These are phyloP conservation scores for Pectinophora gossypiella DNA, from an alignment of 1,140 invertebrate species.

Conservation along the genomic window DNA sequence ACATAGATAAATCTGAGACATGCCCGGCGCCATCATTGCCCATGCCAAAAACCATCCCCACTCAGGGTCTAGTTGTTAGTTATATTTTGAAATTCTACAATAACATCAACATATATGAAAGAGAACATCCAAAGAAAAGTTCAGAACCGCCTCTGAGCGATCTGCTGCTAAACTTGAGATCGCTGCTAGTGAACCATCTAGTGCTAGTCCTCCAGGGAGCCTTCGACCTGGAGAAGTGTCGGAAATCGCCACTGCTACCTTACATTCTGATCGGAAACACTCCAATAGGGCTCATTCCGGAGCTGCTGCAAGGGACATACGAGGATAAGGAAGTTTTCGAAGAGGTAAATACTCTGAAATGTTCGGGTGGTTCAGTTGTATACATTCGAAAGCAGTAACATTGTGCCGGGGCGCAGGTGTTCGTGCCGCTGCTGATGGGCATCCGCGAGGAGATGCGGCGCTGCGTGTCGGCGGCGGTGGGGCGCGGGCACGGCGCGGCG, in stretches of 20 bases:
- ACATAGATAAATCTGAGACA: slow-evolving; percentile 42
- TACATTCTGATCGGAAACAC: slow-evolving; percentile 61
- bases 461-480: slow-evolving; percentile 46
- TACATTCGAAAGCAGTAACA: too few relatives aligned
- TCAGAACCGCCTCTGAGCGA: slow-evolving; percentile 75
- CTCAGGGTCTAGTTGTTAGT: slow-evolving; percentile 71
- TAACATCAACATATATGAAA: slow-evolving; percentile 81
- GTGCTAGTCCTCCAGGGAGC: slow-evolving; percentile 59
- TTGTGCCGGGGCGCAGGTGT: slow-evolving; percentile 38
- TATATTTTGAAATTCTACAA: slow-evolving; percentile 82
- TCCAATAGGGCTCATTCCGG: slow-evolving; percentile 61
- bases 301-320: slow-evolving; percentile 60
- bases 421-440: slow-evolving; percentile 60
- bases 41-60: slow-evolving; percentile 50
- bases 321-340: slow-evolving; percentile 59
- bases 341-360: slow-evolving; percentile 37
- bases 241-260: slow-evolving; percentile 58
- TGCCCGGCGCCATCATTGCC: slow-evolving; percentile 55
- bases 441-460: slow-evolving; percentile 68
- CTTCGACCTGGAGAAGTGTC: slow-evolving; percentile 51
- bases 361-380: too few relatives aligned
- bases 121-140: slow-evolving; percentile 83
- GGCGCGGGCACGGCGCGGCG: slow-evolving; percentile 52
- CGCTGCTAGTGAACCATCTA: slow-evolving; percentile 62
- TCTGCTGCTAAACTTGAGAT: slow-evolving; percentile 56